Base-by-base conservation (phyloP, 2,888 invertebrate genomes). In the Ectropis crepuscularia region DNA sequence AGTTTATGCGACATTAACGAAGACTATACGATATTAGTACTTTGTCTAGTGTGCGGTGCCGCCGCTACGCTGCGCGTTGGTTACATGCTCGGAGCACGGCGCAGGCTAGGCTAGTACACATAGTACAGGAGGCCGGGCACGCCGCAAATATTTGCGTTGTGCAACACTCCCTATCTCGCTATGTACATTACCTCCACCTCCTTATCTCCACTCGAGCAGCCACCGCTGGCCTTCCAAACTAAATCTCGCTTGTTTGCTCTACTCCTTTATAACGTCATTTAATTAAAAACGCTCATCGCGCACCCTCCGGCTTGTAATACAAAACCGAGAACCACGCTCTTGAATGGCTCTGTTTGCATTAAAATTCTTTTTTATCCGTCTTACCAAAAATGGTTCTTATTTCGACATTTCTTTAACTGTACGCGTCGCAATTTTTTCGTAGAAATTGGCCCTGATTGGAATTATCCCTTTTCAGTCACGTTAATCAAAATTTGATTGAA, bases 101-200 rank as follows among this genome's bases (percentile, higher is more conserved):
- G 64, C 67, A 66, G 70, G 65, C 71, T 65, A 67, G 68, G 51
- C 43, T 47, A 28, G 16, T 11, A 53, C 57, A 47, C 41, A 37
- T 65, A 53, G 72, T 65, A 68, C 63, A 62, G 64, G 54, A 68
- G 66, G 71, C 63, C 65, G 70, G 70, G 68, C 70, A 66, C 70
- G 73, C 80, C 73, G 71, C 82, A 86, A 88, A 89, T 87, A 86
- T 89, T 89, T 84, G 82, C 80, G 74, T 80, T 82, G 78, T 83
- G 80, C 82, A 87, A 83, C 80, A 79, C 77, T 79, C 74, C 76
- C 79, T 88, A 87, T 87, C 85, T 84, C 71, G 63, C 64, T 86
- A 80, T 86, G 83, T 88, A 87, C 82, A 82, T 80, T 83, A 80
- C 79, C 78, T 82, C 79, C 79, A 78, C 78, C 80, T 82, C 77